Evolutionary conservation across 2,113 vertebrate genomes (phyloP).

Genomic region (Cervus canadensis): DNA sequence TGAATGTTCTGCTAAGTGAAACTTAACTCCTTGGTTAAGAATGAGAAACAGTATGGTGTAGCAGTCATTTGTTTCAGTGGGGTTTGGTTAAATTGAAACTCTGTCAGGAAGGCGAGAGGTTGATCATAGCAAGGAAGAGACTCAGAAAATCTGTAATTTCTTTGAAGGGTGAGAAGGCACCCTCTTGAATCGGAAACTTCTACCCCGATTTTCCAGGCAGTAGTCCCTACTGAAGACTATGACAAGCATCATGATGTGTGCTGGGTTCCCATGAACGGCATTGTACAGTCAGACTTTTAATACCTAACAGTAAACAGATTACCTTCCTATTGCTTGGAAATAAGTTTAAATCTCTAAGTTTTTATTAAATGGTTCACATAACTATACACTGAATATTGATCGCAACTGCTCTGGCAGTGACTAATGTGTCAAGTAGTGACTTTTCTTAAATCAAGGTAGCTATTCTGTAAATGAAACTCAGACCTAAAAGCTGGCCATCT

Average conservation of each 20-base stretch:
- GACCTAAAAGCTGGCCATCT: background rate
- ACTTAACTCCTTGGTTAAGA: slow-evolving; percentile 78
- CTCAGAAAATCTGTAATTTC: slow-evolving; percentile 49
- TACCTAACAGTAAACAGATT: slow-evolving; percentile 42
- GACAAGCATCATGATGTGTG: background rate
- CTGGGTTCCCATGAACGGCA: background rate
- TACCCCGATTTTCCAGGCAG: slow-evolving; percentile 35
- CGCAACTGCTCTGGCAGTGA: background rate
- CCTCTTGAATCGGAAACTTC: slow-evolving; percentile 33
- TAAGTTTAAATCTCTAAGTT: slow-evolving; percentile 41
- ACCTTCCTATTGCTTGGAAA: background rate
- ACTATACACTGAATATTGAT: slow-evolving; percentile 33
- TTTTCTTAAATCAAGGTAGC: slow-evolving; percentile 42
- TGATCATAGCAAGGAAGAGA: slow-evolving; percentile 72
- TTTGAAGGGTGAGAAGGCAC: slow-evolving; percentile 56
- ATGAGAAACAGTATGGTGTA: slow-evolving; percentile 71
- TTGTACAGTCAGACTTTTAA: background rate
- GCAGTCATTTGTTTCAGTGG: slow-evolving; percentile 60
- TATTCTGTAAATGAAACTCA: background rate
- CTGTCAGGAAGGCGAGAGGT: slow-evolving; percentile 55
- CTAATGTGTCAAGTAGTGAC: slow-evolving; percentile 20
- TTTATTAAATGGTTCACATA: slow-evolving; percentile 42
- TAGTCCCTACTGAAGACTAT: background rate
- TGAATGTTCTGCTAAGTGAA: slow-evolving; percentile 78
- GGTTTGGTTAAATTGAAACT: slow-evolving; percentile 59